Conservation (phyloP, 2,888 invertebrate species). For the Eupeodes latifasciatus region DNA sequence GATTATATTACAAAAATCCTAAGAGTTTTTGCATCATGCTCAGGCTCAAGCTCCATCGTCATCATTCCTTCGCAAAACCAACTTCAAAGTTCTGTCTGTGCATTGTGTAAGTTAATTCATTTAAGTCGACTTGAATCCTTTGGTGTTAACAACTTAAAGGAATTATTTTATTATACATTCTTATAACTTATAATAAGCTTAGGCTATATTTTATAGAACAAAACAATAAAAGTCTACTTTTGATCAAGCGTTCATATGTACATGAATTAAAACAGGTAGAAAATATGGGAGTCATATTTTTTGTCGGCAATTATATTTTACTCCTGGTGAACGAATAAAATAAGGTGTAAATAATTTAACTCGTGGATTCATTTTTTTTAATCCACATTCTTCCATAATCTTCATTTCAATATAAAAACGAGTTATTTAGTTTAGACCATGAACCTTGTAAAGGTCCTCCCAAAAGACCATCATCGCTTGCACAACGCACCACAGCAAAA, state of each 20-base stretch:
- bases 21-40: conserved; percentile 31
- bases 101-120: conserved; percentile 39
- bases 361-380: not conserved
- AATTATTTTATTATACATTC: not conserved
- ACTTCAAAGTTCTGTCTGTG: not conserved
- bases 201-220: not conserved
- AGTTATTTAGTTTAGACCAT: no score
- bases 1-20: conserved; percentile 41
- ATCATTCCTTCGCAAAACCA: not conserved
- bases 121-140: conserved; percentile 42
- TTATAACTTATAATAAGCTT: not conserved
- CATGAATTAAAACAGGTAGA: no score
- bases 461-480: not conserved
- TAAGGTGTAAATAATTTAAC: no score
- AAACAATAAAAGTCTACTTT: not conserved
- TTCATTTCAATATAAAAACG: not conserved
- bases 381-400: not conserved
- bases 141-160: conserved; percentile 35
- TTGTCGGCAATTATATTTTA: no score
- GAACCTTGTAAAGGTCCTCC: not conserved
- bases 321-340: no score
- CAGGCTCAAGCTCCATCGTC: no score
- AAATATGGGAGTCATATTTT: no score
- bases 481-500: not conserved
- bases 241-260: no score